Evolutionary conservation across 2,797 vertebrate genomes (phyloP).

Genomic region (Scarus forsteni): DNA sequence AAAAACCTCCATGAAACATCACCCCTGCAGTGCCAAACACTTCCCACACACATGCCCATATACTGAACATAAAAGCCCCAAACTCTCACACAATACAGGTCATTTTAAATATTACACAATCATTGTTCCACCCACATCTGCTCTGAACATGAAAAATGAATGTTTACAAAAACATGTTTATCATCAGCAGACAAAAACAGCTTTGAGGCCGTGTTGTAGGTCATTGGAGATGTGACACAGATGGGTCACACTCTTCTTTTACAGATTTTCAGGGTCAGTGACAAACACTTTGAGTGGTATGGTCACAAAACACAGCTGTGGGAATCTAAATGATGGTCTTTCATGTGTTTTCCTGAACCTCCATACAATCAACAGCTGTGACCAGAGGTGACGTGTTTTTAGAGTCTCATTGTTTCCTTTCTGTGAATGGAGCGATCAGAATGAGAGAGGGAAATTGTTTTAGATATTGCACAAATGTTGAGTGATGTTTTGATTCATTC

Average conservation of each 20-base stretch:
- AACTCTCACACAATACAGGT: conserved; percentile 41
- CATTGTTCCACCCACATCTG: conserved; percentile 51
- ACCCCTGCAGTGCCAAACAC: conserved; percentile 12
- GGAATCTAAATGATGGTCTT: conserved; percentile 20
- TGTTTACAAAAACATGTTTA: conserved; percentile 28
- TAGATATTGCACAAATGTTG: background rate
- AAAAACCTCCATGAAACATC: conserved; percentile 26
- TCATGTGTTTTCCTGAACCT: background rate
- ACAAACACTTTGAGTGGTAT: conserved; percentile 40
- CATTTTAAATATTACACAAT: conserved; percentile 44
- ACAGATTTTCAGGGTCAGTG: conserved; percentile 23
- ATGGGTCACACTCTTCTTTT: conserved; percentile 9
- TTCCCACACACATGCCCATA: conserved; percentile 54
- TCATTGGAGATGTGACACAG: conserved; percentile 11
- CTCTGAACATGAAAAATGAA: conserved; percentile 33
- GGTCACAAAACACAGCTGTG: conserved; percentile 10
- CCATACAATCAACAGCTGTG: background rate
- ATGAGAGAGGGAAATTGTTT: background rate
- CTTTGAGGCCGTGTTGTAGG: conserved; percentile 12
- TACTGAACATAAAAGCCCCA: conserved; percentile 13
- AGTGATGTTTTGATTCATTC: no score
- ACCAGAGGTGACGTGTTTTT: background rate
- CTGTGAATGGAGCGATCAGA: background rate
- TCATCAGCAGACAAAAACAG: conserved; percentile 8
- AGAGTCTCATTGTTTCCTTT: background rate